Percentiles rank a stretch among this genome's conserved stretches.
Conservation (phyloP, 2,797 vertebrate genomes). For the Triplophysa yarkandensis region DNA sequence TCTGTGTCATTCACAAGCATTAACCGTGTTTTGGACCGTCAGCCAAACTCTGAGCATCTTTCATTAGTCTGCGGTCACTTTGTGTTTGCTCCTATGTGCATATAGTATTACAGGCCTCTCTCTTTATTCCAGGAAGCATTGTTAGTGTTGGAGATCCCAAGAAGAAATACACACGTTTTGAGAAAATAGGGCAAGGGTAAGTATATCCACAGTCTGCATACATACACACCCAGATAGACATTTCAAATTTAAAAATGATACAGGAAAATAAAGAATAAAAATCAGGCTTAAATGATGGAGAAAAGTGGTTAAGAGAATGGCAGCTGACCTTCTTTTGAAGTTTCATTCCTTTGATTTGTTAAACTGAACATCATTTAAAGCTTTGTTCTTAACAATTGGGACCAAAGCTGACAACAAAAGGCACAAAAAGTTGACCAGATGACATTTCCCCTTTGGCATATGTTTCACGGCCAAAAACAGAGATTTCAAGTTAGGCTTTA, state of each 20-base stretch:
- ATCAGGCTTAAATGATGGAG: not conserved
- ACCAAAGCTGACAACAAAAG: no score
- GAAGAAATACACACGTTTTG: conserved; percentile 98
- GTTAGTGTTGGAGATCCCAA: conserved; percentile 98
- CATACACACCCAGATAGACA: conserved; percentile 2
- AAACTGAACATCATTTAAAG: no score
- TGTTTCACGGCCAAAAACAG: no score
- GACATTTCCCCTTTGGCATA: no score
- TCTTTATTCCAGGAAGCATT: conserved; percentile 85
- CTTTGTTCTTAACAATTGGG: no score
- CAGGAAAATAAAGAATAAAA: not conserved
- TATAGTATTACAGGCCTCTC: conserved; percentile 30
- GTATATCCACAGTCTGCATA: conserved; percentile 44
- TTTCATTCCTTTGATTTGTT: no score
- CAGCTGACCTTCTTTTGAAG: no score
- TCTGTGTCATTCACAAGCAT: conserved; percentile 29
- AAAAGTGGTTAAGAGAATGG: not conserved
- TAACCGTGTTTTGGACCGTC: conserved; percentile 17
- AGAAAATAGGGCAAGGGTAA: conserved; percentile 93
- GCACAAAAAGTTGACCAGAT: no score
- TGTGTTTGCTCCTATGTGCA: conserved; percentile 14
- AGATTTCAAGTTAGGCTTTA: no score
- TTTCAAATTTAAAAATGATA: not conserved
- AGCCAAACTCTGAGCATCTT: conserved; percentile 12
- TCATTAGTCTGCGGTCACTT: not conserved